Percentiles rank a stretch among this genome's conserved stretches.
These are phyloP conservation scores for Eupithecia insigniata DNA, from an alignment of 2,888 invertebrate genomes.

Conservation along the genomic window DNA sequence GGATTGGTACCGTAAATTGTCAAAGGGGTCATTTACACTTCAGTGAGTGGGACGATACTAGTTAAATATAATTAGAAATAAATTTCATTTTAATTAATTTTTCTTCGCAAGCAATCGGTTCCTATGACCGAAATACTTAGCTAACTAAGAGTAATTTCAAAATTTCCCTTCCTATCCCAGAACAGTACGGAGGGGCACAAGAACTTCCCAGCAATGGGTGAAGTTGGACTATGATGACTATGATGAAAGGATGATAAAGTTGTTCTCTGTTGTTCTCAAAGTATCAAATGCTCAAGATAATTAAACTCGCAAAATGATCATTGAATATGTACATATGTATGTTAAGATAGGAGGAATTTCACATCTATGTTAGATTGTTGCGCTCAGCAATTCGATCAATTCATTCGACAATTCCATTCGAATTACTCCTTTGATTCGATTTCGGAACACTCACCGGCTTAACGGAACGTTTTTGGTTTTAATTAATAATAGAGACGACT, in stretches of 20 bases:
- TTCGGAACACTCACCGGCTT: slow-evolving; percentile 65
- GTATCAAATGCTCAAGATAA: too few relatives aligned
- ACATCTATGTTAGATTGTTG: background rate
- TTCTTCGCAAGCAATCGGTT: too few relatives aligned
- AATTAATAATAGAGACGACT: slow-evolving; percentile 73
- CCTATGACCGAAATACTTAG: background rate
- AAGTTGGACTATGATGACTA: too few relatives aligned
- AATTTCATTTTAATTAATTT: background rate
- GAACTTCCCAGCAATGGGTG: background rate
- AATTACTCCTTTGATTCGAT: slow-evolving; percentile 77
- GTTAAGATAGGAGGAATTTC: background rate
- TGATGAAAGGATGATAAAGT: too few relatives aligned
- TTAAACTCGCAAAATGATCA: too few relatives aligned
- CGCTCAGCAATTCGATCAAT: slow-evolving; percentile 50
- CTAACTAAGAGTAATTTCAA: background rate
- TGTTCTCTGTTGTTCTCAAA: too few relatives aligned
- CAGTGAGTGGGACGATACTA: too few relatives aligned
- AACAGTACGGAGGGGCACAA: background rate
- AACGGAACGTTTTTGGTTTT: slow-evolving; percentile 71
- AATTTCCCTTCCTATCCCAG: too few relatives aligned
- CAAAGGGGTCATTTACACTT: too few relatives aligned
- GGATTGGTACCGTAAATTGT: background rate
- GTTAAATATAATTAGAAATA: background rate
- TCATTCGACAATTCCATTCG: slow-evolving; percentile 67
- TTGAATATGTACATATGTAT: too few relatives aligned